Percentiles rank a stretch among this genome's conserved stretches.
Evolutionary conservation across 2,113 vertebrate genomes (phyloP).

Genomic region (Siphamia tubifer): DNA sequence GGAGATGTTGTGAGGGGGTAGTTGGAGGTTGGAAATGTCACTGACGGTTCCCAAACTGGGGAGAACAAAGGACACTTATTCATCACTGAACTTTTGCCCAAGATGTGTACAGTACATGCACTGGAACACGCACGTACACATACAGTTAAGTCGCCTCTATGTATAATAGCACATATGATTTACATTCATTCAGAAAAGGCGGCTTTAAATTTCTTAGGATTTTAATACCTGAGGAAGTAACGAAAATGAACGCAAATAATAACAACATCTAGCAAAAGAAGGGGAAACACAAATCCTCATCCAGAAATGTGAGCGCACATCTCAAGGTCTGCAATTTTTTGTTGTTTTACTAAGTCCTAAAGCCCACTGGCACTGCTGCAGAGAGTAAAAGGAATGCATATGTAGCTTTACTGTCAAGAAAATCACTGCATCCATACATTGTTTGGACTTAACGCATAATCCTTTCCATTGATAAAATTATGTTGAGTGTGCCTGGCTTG

Average conservation of each 20-base stretch:
- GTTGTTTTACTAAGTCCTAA: constrained; percentile 48
- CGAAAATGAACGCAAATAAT: constrained; percentile 51
- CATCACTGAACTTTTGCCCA: constrained; percentile 65
- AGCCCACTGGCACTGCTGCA: constrained; percentile 54
- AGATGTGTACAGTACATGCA: constrained; percentile 31
- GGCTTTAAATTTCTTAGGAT: constrained; percentile 11
- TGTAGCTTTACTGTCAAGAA: constrained; percentile 71
- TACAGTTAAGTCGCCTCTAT: constrained; percentile 31
- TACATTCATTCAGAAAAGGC: constrained; percentile 14
- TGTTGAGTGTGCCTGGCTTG: constrained; percentile 68
- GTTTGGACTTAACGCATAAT: constrained; percentile 79
- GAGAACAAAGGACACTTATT: constrained; percentile 72
- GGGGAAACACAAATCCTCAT: constrained; percentile 52
- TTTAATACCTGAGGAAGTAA: constrained; percentile 51
- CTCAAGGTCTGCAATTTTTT: constrained; percentile 48
- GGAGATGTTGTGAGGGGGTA: constrained; percentile 46
- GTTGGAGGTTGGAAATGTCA: constrained; percentile 54
- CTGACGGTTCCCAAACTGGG: constrained; percentile 55
- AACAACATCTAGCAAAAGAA: constrained; percentile 26
- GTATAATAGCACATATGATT: constrained; percentile 18
- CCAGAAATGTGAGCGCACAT: constrained; percentile 50
- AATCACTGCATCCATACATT: constrained; percentile 76
- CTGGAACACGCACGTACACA: constrained; percentile 48
- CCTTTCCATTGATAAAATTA: constrained; percentile 81
- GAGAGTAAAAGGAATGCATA: constrained; percentile 46